These are phyloP conservation scores for Phania funesta DNA, from an alignment of 2,888 invertebrate species.

Conservation along the genomic window DNA sequence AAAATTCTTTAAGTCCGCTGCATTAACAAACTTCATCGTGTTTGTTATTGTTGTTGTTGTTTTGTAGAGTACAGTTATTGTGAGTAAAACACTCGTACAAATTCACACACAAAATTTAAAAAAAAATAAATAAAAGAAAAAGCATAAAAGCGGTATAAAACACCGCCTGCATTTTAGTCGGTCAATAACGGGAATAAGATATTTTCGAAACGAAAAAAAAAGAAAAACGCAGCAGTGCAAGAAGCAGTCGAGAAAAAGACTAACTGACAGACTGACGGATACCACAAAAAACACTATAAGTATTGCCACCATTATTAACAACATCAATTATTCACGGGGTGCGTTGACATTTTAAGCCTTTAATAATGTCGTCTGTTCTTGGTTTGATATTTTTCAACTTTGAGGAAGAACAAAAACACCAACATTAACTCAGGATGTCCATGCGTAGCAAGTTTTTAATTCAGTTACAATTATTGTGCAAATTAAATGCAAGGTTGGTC, in stretches of 20 bases:
- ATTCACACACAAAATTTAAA: constrained; percentile 10
- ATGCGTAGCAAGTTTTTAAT: no score
- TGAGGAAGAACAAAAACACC: no score
- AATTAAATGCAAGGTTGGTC: no score
- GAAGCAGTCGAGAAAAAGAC: not conserved
- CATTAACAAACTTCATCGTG: constrained; percentile 12
- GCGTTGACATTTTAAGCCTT: constrained; percentile 38
- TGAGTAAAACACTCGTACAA: not conserved
- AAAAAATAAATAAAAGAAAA: constrained; percentile 35
- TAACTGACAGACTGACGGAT: not conserved
- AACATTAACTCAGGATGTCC: no score
- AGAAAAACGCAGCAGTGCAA: constrained; percentile 21
- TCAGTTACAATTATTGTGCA: no score
- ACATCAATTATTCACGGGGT: constrained; percentile 51
- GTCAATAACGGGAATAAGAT: constrained; percentile 65
- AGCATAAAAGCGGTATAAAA: constrained; percentile 25
- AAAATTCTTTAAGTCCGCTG: constrained; percentile 34
- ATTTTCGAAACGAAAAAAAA: constrained; percentile 39
- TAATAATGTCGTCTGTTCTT: constrained; percentile 4
- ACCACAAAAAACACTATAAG: constrained; percentile 5
- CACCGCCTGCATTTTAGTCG: constrained; percentile 61
- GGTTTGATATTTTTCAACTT: not conserved
- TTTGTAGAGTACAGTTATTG: constrained; percentile 61
- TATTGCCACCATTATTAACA: constrained; percentile 26
- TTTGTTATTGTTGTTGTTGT: not conserved